These are phyloP conservation scores for Daphoenositta chrysoptera DNA, from an alignment of 2,113 vertebrate species.

Conservation along the genomic window DNA sequence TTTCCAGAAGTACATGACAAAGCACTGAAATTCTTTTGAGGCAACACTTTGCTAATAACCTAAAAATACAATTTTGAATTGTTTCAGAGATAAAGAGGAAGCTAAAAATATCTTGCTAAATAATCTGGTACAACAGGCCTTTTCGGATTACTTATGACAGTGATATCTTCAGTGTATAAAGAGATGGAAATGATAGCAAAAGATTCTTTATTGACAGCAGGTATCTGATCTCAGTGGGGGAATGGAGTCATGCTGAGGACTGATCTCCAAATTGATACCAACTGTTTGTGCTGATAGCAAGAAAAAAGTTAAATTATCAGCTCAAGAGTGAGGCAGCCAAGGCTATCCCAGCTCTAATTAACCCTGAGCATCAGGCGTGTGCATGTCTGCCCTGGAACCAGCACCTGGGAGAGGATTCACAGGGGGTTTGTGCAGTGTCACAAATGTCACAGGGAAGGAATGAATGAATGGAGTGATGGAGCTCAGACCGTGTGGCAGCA, in stretches of 20 bases:
- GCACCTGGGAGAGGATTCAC: neutral
- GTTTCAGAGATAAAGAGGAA: conserved; percentile 36
- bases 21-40: conserved; percentile 22
- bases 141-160: neutral
- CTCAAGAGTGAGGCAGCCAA: neutral
- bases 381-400: neutral
- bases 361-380: neutral
- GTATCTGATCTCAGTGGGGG: neutral
- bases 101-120: conserved; percentile 41
- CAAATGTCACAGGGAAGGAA: rapidly evolving
- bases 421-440: neutral
- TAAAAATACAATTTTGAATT: conserved; percentile 47
- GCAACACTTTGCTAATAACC: conserved; percentile 37
- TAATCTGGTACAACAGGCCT: conserved; percentile 8
- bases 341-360: neutral
- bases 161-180: neutral
- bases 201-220: neutral
- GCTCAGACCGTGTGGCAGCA: neutral
- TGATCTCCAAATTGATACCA: neutral
- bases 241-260: neutral
- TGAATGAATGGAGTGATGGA: rapidly evolving
- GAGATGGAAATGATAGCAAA: neutral
- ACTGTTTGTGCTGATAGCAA: neutral
- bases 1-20: conserved; percentile 6
- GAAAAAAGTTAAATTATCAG: neutral